Evolutionary conservation across 2,797 vertebrate species (phyloP), one percentile per base, ranked within the genome.

Genomic region (Allobates femoralis): DNA sequence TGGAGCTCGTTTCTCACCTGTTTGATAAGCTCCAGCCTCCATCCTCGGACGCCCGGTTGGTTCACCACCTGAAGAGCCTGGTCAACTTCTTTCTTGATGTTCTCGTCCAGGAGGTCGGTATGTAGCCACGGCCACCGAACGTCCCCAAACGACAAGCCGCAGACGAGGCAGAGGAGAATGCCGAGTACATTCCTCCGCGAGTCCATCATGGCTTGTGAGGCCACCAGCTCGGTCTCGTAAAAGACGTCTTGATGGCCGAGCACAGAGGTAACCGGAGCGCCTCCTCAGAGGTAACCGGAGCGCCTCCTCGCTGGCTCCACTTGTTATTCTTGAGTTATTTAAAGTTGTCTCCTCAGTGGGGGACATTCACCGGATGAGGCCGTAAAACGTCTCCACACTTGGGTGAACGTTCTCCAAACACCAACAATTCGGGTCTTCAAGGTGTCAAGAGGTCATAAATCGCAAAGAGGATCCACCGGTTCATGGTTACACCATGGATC

Each of bases 11-110:
- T 21, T n/a, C 81, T 51, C 56, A 89, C 73, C 85, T 89, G 64
- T 30, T 73, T 76, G 19, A 87, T 37, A 3, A 62, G 60, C 5
- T 87, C 85, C 7, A 53, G 14, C 5, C 34, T 55, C 77, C 62
- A 85, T 26, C 79, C 79, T 67, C 77, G 84, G 60, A 85, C 82
- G 26, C 14, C 62, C 5, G 60, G 74, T 55, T 73, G 30, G 50
- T 83, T 62, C 62, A 87, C 62, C 41, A 69, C 16, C 56, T 77
- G 56, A 11, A 89, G 78, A 23, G 83, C 71, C n/a, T 75, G 37
- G 51, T 87, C 69, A n/a, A 87, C 85, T 69, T 87, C 60, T 19
- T 64, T 85, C 16, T 14, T 75, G 73, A 85, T 71, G n/a, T 86
- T 80, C 26, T 66, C 73, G 8, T 81, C 85, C n/a, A 41, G 16